Evolutionary conservation across 1,140 invertebrate genomes (phyloP).

Genomic region (Diorhabda sublineata): DNA sequence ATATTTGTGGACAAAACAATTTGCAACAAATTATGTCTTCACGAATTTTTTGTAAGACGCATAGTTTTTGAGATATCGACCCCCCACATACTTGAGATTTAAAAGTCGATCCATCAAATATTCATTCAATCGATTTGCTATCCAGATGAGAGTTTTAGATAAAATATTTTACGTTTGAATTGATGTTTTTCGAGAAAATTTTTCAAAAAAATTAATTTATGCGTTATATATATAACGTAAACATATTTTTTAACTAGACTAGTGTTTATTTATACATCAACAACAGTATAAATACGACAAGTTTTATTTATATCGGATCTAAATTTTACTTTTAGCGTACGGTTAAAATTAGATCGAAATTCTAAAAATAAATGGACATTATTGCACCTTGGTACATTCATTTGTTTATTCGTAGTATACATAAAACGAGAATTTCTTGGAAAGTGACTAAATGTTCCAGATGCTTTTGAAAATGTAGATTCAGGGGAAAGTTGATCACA

Average conservation of each 20-base stretch:
- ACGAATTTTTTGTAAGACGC: too few species aligned
- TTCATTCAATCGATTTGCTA: too few species aligned
- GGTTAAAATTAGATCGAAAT: constrained; percentile 1
- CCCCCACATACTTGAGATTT: too few species aligned
- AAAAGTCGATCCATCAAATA: too few species aligned
- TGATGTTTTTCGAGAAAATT: too few species aligned
- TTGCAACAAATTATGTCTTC: too few species aligned
- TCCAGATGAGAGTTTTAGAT: too few species aligned
- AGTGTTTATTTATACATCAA: not conserved
- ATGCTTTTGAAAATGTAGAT: too few species aligned
- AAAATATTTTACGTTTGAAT: too few species aligned
- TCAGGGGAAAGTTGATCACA: too few species aligned
- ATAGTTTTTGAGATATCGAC: too few species aligned
- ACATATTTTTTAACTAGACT: not conserved
- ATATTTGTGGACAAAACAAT: too few species aligned
- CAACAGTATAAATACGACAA: not conserved
- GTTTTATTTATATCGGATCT: not conserved
- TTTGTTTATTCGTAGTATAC: constrained; percentile 1
- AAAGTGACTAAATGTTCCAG: not conserved
- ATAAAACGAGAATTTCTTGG: not conserved
- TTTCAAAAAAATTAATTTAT: not conserved
- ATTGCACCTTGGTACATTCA: not conserved
- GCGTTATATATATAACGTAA: not conserved
- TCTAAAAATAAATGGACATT: not conserved
- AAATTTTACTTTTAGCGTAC: constrained; percentile 1